These are phyloP conservation scores for Spodoptera picta DNA, from an alignment of 2,888 invertebrate genomes.

Conservation along the genomic window DNA sequence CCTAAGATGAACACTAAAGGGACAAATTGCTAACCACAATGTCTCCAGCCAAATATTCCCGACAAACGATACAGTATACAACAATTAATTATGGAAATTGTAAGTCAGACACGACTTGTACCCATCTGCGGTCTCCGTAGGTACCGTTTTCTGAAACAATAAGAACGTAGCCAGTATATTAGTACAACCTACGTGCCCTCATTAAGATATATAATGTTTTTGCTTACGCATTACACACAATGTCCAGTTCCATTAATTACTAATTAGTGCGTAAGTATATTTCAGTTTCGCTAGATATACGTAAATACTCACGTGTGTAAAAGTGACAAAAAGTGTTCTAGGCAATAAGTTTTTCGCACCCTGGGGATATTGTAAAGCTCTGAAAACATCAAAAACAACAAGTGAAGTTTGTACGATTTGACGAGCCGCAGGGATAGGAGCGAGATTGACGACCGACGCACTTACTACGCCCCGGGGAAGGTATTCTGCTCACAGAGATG, in stretches of 20 bases:
- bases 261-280: no score
- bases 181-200: no score
- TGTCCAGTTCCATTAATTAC: no score
- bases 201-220: no score
- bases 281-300: no score
- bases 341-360: slow-evolving; percentile 26
- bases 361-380: slow-evolving; percentile 27
- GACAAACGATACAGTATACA: slow-evolving; percentile 20
- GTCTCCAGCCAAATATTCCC: slow-evolving; percentile 29
- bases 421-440: slow-evolving; percentile 37
- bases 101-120: slow-evolving; percentile 6
- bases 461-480: slow-evolving; percentile 47
- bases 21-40: slow-evolving; percentile 38
- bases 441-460: slow-evolving; percentile 48
- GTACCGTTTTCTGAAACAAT: slow-evolving; percentile 4
- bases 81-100: slow-evolving; percentile 21
- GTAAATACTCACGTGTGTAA: no score
- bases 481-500: slow-evolving; percentile 34
- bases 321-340: slow-evolving; percentile 31
- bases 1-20: slow-evolving; percentile 25
- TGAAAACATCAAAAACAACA: slow-evolving; percentile 34
- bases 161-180: background rate
- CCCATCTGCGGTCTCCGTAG: background rate
- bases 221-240: no score
- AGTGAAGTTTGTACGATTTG: slow-evolving; percentile 43